These are phyloP conservation scores for Microplitis demolitor DNA, from an alignment of 1,140 invertebrate species.

Conservation along the genomic window DNA sequence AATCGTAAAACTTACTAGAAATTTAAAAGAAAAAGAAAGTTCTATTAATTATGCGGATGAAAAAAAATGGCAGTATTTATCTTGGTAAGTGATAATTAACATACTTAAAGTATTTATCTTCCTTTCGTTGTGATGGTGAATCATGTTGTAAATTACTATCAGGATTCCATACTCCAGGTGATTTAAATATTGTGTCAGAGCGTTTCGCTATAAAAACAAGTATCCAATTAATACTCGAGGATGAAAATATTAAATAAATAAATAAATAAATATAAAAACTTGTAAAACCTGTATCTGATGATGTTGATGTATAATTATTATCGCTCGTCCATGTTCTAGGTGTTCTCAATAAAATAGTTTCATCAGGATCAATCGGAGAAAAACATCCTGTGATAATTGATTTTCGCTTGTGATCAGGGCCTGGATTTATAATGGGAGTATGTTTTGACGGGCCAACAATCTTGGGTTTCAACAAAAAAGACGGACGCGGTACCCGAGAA, in stretches of 20 bases:
- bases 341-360: constrained; percentile 19
- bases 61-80: neutral
- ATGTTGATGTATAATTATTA: constrained; percentile 28
- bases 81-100: constrained; percentile 16
- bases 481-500: constrained; percentile 47
- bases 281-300: constrained; percentile 5
- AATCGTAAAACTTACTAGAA: constrained; percentile 18
- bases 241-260: neutral
- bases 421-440: constrained; percentile 18
- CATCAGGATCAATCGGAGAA: constrained; percentile 35
- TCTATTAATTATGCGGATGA: neutral
- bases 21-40: neutral
- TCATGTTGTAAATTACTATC: constrained; percentile 23
- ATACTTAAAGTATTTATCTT: constrained; percentile 47
- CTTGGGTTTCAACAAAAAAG: constrained; percentile 49
- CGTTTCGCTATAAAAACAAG: constrained; percentile 8
- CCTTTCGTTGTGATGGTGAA: constrained; percentile 44
- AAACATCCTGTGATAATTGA: constrained; percentile 38
- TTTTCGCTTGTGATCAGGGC: constrained; percentile 29
- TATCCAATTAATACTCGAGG: neutral
- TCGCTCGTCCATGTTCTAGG: constrained; percentile 27
- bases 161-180: constrained; percentile 9
- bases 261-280: neutral
- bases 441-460: constrained; percentile 37
- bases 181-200: constrained; percentile 4